Evolutionary conservation across 2,113 vertebrate genomes (phyloP), one percentile per base, ranked within the genome.

Genomic region (Furnarius figulus): DNA sequence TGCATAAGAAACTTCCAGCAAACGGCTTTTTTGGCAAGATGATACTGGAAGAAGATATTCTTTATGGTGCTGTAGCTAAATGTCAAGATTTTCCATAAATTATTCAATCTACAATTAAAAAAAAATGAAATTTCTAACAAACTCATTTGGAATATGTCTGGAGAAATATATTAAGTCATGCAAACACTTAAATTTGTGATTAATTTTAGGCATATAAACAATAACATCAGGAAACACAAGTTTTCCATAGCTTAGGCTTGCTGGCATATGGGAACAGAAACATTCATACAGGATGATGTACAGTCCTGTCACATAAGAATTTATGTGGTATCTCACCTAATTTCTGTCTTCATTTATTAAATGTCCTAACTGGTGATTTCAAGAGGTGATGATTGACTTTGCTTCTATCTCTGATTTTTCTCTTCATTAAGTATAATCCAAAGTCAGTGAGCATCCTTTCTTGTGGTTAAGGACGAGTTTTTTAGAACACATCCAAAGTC

Each of bases 261-360:
- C 52, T 92, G 68, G 31, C 27, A 21, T 53, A 44, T 17, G 39
- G 19, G n/a, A n/a, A n/a, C n/a, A n/a, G n/a, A n/a, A n/a, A n/a
- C n/a, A n/a, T n/a, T n/a, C n/a, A n/a, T n/a, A n/a, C n/a, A n/a
- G n/a, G 10, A 24, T 58, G 20, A 12, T 53, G 12, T 12, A 42
- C 12, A 61, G 12, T 75, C 24, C 33, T 76, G 40, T 61, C 35
- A 62, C 24, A 5, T 30, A 42, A 70, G 14, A 42, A 49, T 47
- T 78, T 47, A 53, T 15, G 9, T 14, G 6, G 4, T 74, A 49
- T 70, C 20, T 78, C 49, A 49, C 10, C 21, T 35, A 49, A 83
- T 35, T 33, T 47, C 42, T 49, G 8, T 6, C 39, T 70, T 65
- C 0, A 0, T 68, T n/a, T n/a, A n/a, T 30, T n/a, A 24, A 47